These are phyloP conservation scores for Ellobius talpinus DNA, from an alignment of 2,113 vertebrate species.

Conservation along the genomic window DNA sequence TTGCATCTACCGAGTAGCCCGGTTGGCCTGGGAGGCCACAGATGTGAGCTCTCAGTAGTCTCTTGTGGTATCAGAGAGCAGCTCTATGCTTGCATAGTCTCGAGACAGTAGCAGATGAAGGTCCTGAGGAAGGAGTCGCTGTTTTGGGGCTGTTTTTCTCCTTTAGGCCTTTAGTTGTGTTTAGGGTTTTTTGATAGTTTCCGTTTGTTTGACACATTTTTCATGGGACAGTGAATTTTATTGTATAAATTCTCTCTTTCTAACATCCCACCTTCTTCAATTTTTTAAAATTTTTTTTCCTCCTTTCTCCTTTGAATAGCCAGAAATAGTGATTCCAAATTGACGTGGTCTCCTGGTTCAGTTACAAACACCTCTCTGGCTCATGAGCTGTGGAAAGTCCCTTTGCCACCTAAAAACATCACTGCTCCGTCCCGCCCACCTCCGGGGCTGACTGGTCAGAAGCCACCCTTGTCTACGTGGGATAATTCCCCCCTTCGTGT, in stretches of 20 bases:
- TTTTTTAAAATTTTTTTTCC: background rate
- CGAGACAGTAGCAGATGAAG: background rate
- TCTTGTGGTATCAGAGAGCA: background rate
- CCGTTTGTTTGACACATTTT: slow-evolving; percentile 3
- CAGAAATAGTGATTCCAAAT: slow-evolving; percentile 99
- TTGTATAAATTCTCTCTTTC: slow-evolving; percentile 21
- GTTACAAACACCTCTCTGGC: slow-evolving; percentile 98
- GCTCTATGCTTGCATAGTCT: background rate
- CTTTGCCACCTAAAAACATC: slow-evolving; percentile 96
- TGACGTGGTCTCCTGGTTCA: slow-evolving; percentile 96
- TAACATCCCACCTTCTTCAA: background rate
- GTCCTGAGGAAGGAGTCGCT: background rate
- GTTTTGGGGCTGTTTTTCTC: background rate
- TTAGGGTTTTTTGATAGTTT: background rate
- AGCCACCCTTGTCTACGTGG: slow-evolving; percentile 94
- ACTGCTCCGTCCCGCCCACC: slow-evolving; percentile 98
- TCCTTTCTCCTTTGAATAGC: slow-evolving; percentile 86
- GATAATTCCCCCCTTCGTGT: slow-evolving; percentile 93
- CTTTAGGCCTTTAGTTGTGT: background rate
- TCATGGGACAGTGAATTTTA: background rate
- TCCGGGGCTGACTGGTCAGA: slow-evolving; percentile 97
- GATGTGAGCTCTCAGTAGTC: background rate
- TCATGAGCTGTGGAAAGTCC: slow-evolving; percentile 99
- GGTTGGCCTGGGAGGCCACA: background rate
- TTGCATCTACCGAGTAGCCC: background rate